phyloP scores from a whole-genome alignment of 2,113 vertebrate genomes.

The Sardina pilchardus region DNA sequence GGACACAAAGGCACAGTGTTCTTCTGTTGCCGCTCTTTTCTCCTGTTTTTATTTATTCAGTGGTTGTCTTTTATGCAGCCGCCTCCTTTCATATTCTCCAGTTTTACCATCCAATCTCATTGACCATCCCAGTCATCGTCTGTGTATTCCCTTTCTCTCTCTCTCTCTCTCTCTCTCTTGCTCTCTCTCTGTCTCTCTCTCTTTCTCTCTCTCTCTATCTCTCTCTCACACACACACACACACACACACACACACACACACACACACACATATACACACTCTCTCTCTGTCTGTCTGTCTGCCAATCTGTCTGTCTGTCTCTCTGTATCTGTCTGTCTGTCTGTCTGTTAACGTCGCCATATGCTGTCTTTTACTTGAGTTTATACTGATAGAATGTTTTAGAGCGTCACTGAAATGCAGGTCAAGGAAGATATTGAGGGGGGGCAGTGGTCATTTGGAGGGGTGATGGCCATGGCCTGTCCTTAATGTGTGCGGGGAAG shows the following conservation, averaged over 20 bases:
- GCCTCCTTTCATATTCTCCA: not conserved
- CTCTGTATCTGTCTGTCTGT: not conserved
- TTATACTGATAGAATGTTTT: not conserved
- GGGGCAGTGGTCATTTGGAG: not conserved
- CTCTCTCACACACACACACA: too few relatives aligned
- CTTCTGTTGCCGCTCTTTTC: not conserved
- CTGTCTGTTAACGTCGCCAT: not conserved
- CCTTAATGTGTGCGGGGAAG: not conserved
- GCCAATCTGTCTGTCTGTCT: not conserved
- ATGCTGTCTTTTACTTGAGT: not conserved
- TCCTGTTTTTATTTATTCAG: not conserved
- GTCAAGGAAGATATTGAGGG: not conserved
- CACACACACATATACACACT: too few relatives aligned
- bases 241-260: too few relatives aligned
- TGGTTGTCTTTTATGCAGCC: not conserved
- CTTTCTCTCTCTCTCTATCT: not conserved
- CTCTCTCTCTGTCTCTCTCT: not conserved
- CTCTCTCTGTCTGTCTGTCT: too few relatives aligned
- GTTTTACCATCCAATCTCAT: not conserved
- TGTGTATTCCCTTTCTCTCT: not conserved
- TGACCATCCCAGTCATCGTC: not conserved
- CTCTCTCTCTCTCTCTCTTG: not conserved
- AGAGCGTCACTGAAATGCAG: not conserved
- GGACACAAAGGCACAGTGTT: not conserved
- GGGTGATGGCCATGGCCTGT: not conserved